Conservation (phyloP, 37 sponge, comb jelly and placozoan genomes). For the Spongilla lacustris region DNA sequence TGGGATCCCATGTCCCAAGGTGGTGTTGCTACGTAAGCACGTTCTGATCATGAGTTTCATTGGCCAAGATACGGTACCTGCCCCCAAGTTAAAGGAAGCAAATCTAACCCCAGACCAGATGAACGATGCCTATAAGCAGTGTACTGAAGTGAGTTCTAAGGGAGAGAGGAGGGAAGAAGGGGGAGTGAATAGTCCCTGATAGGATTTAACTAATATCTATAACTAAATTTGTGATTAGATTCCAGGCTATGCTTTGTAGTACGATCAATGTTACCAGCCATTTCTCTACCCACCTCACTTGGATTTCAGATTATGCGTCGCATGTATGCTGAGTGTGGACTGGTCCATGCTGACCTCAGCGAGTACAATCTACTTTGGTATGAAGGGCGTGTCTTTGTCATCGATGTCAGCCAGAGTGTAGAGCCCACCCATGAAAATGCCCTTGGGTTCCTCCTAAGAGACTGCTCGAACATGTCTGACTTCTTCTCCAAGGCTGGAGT, state of each 20-base stretch:
- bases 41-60: conserved; percentile 95
- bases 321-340: conserved; percentile 81
- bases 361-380: conserved; percentile 97
- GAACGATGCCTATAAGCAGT: conserved; percentile 87
- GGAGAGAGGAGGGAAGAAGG: background rate
- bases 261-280: background rate
- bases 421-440: conserved; percentile 89
- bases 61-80: conserved; percentile 80
- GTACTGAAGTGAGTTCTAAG: conserved; percentile 55
- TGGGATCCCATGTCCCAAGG: conserved; percentile 84
- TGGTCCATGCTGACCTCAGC: conserved; percentile 96
- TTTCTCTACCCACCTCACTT: background rate
- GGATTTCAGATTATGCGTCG: conserved; percentile 65
- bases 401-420: conserved; percentile 96
- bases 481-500: conserved; percentile 73
- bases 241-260: background rate
- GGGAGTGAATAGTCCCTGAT: background rate
- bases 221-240: background rate
- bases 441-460: conserved; percentile 89
- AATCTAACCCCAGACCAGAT: conserved; percentile 58
- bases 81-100: conserved; percentile 86
- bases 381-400: conserved; percentile 78
- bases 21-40: conserved; percentile 84
- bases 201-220: background rate
- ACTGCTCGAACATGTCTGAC: conserved; percentile 79